phyloP scores from a whole-genome alignment of 2,797 vertebrate genomes.

The Meda fulgida region DNA sequence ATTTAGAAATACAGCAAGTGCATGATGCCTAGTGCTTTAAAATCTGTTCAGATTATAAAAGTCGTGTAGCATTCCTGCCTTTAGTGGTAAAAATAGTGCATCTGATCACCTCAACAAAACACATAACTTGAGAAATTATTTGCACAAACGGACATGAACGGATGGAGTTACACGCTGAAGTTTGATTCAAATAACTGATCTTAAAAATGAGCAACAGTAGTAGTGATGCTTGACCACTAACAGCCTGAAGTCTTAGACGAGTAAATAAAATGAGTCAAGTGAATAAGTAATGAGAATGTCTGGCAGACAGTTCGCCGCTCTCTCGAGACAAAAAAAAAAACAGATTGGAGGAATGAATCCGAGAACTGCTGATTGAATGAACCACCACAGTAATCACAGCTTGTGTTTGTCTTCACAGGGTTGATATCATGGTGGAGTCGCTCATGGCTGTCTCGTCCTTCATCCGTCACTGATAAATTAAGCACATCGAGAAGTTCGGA shows the following conservation, averaged over 20 bases:
- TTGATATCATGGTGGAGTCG: slow-evolving; percentile 45
- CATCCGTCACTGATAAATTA: slow-evolving; percentile 17
- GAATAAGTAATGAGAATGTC: slow-evolving; percentile 44
- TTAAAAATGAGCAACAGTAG: background rate
- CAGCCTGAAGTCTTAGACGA: slow-evolving; percentile 20
- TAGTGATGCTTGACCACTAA: background rate
- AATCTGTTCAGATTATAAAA: background rate
- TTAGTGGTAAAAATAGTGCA: background rate
- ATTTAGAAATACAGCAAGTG: background rate
- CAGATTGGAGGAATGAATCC: background rate
- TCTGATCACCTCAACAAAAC: background rate
- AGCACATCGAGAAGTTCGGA: background rate
- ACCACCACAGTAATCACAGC: background rate
- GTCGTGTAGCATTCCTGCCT: background rate
- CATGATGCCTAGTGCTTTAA: too few relatives aligned
- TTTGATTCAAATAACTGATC: background rate
- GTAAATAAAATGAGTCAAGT: slow-evolving; percentile 48
- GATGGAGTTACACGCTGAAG: background rate
- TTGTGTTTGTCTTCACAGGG: slow-evolving; percentile 44
- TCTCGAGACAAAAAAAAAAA: background rate
- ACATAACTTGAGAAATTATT: background rate
- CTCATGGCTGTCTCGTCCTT: slow-evolving; percentile 38
- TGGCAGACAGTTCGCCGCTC: slow-evolving; percentile 28
- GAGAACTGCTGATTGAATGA: slow-evolving; percentile 37
- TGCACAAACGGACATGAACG: background rate